phyloP scores from a whole-genome alignment of 2,888 invertebrate species.

The Habrosyne pyritoides region DNA sequence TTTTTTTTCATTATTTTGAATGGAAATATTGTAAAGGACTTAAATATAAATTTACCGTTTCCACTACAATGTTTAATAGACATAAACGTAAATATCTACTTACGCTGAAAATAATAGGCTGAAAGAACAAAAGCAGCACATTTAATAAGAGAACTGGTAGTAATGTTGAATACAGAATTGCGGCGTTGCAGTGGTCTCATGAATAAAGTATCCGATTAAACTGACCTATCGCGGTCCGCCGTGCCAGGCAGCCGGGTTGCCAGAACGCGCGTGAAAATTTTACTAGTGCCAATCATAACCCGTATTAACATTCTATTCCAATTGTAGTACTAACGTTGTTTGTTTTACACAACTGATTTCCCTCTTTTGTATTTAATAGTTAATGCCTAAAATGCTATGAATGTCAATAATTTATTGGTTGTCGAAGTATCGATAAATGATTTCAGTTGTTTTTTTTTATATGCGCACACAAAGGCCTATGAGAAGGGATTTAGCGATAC shows the following conservation, averaged over 20 bases:
- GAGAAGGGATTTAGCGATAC: too few species aligned
- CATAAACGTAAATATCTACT: neutral
- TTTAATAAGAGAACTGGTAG: slow-evolving; percentile 42
- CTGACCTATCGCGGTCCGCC: slow-evolving; percentile 45
- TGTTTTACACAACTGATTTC: too few species aligned
- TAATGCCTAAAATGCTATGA: too few species aligned
- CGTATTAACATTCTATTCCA: slow-evolving; percentile 53
- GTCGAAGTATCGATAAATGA: too few species aligned
- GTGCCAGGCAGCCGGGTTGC: slow-evolving; percentile 15
- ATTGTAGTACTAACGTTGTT: slow-evolving; percentile 17
- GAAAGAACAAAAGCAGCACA: neutral
- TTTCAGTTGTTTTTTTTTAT: too few species aligned
- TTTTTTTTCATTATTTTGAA: too few species aligned
- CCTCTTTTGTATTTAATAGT: neutral
- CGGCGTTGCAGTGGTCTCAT: slow-evolving; percentile 39
- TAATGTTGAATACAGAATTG: slow-evolving; percentile 38
- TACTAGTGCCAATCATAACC: slow-evolving; percentile 54
- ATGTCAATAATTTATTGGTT: too few species aligned
- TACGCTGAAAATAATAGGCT: neutral
- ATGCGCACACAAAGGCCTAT: too few species aligned
- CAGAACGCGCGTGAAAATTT: slow-evolving; percentile 32
- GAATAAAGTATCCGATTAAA: slow-evolving; percentile 57
- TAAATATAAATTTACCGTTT: neutral
- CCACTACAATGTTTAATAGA: neutral
- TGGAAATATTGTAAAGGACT: too few species aligned